A percentile compares a stretch with the other conserved stretches of the same genome.
phyloP scores from a whole-genome alignment of 2,113 vertebrate species.

The Chinchilla lanigera region DNA sequence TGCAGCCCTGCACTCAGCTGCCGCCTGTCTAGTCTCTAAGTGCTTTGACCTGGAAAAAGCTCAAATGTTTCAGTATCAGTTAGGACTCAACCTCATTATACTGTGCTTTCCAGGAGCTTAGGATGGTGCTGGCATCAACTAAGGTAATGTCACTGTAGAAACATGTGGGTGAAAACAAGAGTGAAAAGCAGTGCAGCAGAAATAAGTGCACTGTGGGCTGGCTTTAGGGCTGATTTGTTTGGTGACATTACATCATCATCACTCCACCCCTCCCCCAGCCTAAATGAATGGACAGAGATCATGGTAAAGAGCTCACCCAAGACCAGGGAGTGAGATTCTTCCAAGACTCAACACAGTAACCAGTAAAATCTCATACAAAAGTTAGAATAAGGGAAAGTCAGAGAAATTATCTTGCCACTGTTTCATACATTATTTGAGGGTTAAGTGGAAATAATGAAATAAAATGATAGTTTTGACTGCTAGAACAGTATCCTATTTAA shows the following conservation, averaged over 20 bases:
- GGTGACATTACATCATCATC: neutral
- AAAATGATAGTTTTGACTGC: neutral
- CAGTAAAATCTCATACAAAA: neutral
- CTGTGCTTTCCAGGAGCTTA: neutral
- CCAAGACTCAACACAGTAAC: neutral
- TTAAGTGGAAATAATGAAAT: neutral
- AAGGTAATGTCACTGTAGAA: neutral
- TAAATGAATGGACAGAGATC: neutral
- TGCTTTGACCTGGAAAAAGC: neutral
- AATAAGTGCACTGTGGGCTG: neutral
- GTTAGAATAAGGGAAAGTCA: neutral
- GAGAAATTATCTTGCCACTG: neutral
- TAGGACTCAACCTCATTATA: neutral
- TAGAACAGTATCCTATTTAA: neutral
- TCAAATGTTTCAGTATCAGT: neutral
- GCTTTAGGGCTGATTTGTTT: neutral
- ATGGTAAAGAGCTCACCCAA: neutral
- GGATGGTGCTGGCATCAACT: neutral
- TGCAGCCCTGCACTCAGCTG: neutral
- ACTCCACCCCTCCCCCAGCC: too few relatives aligned
- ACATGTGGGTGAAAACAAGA: neutral
- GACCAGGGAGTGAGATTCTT: neutral
- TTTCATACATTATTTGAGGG: neutral
- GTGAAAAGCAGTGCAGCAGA: neutral
- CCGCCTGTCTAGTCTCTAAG: neutral